Evolutionary conservation across 92 coral and sea anemone genomes (phyloP).

Genomic region (Palythoa heliodiscus): DNA sequence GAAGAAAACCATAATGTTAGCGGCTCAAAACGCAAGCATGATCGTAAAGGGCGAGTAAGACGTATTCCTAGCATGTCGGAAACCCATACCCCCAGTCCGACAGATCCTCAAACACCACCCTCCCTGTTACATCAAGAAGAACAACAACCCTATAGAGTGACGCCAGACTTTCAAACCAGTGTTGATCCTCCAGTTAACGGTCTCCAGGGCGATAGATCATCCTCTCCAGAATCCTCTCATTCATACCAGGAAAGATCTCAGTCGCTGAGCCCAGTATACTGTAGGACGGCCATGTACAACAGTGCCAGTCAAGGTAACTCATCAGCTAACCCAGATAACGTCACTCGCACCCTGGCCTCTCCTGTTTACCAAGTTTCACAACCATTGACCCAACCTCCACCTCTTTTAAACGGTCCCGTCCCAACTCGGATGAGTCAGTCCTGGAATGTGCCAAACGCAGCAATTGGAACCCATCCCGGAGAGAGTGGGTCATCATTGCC

Average conservation of each 20-base stretch:
- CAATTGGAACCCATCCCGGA: slow-evolving; percentile 30
- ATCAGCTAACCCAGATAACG: slow-evolving; percentile 22
- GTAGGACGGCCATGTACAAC: slow-evolving; percentile 26
- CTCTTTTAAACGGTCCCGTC: slow-evolving; percentile 32
- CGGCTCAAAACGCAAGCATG: slow-evolving; percentile 76
- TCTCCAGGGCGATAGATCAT: slow-evolving; percentile 9
- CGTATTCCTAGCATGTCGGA: slow-evolving; percentile 79
- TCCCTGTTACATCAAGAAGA: slow-evolving; percentile 28
- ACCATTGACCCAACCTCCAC: slow-evolving; percentile 33
- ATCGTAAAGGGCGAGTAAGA: slow-evolving; percentile 94
- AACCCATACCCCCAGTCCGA: slow-evolving; percentile 57
- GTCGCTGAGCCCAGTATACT: slow-evolving; percentile 34
- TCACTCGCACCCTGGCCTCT: slow-evolving; percentile 4
- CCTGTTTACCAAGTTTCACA: slow-evolving; percentile 38
- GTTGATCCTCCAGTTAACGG: slow-evolving; percentile 27
- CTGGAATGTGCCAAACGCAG: slow-evolving; percentile 22
- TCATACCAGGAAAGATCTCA: slow-evolving; percentile 22
- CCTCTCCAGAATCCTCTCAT: slow-evolving; percentile 28
- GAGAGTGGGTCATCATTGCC: slow-evolving; percentile 24
- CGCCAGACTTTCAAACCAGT: slow-evolving; percentile 44
- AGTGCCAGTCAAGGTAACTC: slow-evolving; percentile 27
- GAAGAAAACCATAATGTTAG: slow-evolving; percentile 32
- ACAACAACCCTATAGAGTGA: slow-evolving; percentile 36
- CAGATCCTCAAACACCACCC: slow-evolving; percentile 71
- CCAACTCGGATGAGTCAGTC: slow-evolving; percentile 25